Evolutionary conservation across 2,797 vertebrate genomes (phyloP).

Genomic region (Gymnocypris eckloni): DNA sequence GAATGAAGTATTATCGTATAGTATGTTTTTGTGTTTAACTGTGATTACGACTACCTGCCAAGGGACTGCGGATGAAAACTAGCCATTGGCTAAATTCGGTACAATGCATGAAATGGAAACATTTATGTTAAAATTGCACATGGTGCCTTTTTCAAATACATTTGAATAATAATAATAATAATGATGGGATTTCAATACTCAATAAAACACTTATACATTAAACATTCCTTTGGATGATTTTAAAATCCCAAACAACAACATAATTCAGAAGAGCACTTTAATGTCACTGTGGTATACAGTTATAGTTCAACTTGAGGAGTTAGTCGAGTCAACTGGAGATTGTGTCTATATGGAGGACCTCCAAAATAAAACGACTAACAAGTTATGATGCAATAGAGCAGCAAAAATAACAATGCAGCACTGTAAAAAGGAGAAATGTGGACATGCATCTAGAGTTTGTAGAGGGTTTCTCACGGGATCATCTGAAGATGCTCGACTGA

Average conservation of each 20-base stretch:
- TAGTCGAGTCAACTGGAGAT: background rate
- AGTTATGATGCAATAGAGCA: background rate
- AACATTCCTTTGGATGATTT: background rate
- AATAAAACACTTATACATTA: background rate
- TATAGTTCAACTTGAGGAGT: background rate
- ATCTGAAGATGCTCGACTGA: conserved; percentile 5
- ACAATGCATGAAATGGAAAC: too few species aligned
- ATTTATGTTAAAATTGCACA: too few species aligned
- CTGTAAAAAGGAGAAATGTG: background rate
- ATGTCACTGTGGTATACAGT: background rate
- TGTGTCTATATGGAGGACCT: background rate
- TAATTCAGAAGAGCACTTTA: background rate
- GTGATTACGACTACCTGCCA: too few species aligned
- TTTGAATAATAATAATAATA: too few species aligned
- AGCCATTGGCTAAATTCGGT: too few species aligned
- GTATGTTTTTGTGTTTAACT: too few species aligned
- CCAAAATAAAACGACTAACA: background rate
- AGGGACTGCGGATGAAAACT: too few species aligned
- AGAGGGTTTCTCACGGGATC: background rate
- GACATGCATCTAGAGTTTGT: background rate
- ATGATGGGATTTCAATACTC: background rate
- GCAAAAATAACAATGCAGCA: background rate
- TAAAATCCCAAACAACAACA: background rate
- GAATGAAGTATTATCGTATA: too few species aligned
- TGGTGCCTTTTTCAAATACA: too few species aligned